These are phyloP conservation scores for Pleuronectes platessa DNA, from an alignment of 2,113 vertebrate species.

Conservation along the genomic window DNA sequence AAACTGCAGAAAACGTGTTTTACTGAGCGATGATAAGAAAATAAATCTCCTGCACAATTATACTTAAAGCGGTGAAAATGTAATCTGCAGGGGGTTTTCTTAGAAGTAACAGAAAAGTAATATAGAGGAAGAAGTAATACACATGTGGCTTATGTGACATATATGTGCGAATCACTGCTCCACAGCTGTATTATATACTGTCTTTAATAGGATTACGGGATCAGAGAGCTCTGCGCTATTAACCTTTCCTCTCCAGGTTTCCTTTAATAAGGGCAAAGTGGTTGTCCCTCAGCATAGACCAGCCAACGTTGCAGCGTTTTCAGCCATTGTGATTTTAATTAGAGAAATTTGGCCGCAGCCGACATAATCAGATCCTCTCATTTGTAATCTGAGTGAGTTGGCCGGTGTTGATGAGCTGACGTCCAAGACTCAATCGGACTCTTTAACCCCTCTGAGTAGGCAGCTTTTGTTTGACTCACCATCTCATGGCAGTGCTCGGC, in stretches of 20 bases:
- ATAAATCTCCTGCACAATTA: constrained; percentile 48
- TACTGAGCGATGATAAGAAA: constrained; percentile 37
- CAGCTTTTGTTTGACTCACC: constrained; percentile 37
- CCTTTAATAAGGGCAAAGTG: constrained; percentile 58
- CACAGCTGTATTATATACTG: constrained; percentile 37
- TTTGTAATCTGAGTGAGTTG: constrained; percentile 68
- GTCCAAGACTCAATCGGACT: constrained; percentile 64
- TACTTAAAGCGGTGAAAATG: constrained; percentile 37
- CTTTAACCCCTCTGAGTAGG: constrained; percentile 62
- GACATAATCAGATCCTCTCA: constrained; percentile 68
- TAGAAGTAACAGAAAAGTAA: constrained; percentile 19
- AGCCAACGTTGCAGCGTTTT: constrained; percentile 41
- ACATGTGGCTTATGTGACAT: neutral
- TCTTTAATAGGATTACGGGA: constrained; percentile 64
- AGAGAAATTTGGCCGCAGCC: constrained; percentile 63
- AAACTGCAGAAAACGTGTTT: constrained; percentile 54
- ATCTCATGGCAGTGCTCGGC: constrained; percentile 18
- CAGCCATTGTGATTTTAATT: constrained; percentile 74
- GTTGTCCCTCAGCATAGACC: constrained; percentile 52
- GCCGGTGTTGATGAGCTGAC: constrained; percentile 49
- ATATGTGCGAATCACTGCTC: constrained; percentile 31
- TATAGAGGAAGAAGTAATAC: constrained; percentile 4
- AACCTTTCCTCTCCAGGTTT: constrained; percentile 60
- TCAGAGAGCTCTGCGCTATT: constrained; percentile 51
- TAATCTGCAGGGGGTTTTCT: constrained; percentile 20